A percentile compares a stretch with the other conserved stretches of the same genome.
Evolutionary conservation across 2,888 invertebrate species (phyloP).

Genomic region (Drosophila kambysellisi): DNA sequence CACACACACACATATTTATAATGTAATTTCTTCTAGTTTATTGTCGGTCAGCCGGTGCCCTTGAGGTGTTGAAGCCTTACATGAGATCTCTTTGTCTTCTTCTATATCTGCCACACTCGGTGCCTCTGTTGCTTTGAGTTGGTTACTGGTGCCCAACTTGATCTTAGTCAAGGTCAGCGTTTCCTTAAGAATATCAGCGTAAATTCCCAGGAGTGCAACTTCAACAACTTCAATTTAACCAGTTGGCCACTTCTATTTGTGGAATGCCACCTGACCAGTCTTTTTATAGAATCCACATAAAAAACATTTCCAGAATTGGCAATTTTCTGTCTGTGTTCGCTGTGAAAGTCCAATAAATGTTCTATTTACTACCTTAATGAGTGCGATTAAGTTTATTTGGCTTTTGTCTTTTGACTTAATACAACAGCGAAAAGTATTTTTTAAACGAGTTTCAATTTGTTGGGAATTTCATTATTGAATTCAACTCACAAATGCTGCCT

Average conservation of each 20-base stretch:
- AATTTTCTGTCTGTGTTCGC: background rate
- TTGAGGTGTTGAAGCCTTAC: conserved; percentile 44
- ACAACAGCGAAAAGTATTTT: background rate
- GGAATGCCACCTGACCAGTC: conserved; percentile 57
- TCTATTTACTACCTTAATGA: conserved; percentile 32
- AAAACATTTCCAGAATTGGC: conserved; percentile 7
- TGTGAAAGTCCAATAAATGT: conserved; percentile 46
- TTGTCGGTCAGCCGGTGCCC: conserved; percentile 41
- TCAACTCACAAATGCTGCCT: background rate
- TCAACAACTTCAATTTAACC: conserved; percentile 14
- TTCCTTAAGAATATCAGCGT: conserved; percentile 32
- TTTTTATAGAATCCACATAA: conserved; percentile 34
- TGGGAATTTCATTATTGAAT: conserved; percentile 7
- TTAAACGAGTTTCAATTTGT: conserved; percentile 27
- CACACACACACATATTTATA: conserved; percentile 10
- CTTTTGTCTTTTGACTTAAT: conserved; percentile 20
- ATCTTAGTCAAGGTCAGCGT: conserved; percentile 56
- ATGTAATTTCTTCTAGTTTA: conserved; percentile 47
- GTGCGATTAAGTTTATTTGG: conserved; percentile 46
- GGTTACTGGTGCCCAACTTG: conserved; percentile 29
- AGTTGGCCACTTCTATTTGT: conserved; percentile 30
- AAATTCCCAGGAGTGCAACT: conserved; percentile 37
- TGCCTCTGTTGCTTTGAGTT: background rate
- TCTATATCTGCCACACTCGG: background rate
- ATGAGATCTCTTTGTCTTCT: conserved; percentile 9